phyloP scores from a whole-genome alignment of 2,888 invertebrate genomes.

The Invenusta paracnida region DNA sequence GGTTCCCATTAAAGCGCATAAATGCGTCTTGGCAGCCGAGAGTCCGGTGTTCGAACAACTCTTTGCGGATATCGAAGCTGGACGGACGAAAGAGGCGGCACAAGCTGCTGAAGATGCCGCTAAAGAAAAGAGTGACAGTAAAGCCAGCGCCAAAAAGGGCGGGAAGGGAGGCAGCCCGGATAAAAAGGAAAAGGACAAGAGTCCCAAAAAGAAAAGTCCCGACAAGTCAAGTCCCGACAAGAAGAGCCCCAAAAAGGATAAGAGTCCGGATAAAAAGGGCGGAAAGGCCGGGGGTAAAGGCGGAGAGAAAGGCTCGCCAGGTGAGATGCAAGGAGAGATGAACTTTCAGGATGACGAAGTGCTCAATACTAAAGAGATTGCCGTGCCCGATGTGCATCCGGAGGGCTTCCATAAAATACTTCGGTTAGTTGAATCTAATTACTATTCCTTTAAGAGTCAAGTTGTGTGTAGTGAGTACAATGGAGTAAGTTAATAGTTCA shows the following conservation, averaged over 20 bases:
- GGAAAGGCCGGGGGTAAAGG: background rate
- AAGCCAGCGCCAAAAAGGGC: constrained; percentile 10
- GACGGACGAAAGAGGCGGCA: background rate
- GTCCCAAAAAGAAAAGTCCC: constrained; percentile 19
- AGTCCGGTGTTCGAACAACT: constrained; percentile 35
- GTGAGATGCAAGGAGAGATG: background rate
- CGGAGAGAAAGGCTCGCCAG: background rate
- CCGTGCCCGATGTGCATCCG: constrained; percentile 31
- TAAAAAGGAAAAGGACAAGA: background rate
- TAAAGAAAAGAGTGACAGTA: background rate
- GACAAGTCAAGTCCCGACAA: constrained; percentile 24
- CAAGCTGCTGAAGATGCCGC: background rate
- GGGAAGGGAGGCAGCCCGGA: constrained; percentile 9
- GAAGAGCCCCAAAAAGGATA: constrained; percentile 32
- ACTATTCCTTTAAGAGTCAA: background rate
- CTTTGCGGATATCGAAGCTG: constrained; percentile 25
- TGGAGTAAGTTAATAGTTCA: too few relatives aligned
- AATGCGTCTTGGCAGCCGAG: constrained; percentile 34
- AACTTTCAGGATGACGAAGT: background rate
- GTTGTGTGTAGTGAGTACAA: background rate
- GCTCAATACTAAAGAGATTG: background rate
- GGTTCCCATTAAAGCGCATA: constrained; percentile 24
- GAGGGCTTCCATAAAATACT: constrained; percentile 35
- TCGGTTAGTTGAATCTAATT: background rate
- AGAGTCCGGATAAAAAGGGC: background rate